These are phyloP conservation scores for Drosophila lacteicornis DNA, from an alignment of 1,140 invertebrate genomes.

Conservation along the genomic window DNA sequence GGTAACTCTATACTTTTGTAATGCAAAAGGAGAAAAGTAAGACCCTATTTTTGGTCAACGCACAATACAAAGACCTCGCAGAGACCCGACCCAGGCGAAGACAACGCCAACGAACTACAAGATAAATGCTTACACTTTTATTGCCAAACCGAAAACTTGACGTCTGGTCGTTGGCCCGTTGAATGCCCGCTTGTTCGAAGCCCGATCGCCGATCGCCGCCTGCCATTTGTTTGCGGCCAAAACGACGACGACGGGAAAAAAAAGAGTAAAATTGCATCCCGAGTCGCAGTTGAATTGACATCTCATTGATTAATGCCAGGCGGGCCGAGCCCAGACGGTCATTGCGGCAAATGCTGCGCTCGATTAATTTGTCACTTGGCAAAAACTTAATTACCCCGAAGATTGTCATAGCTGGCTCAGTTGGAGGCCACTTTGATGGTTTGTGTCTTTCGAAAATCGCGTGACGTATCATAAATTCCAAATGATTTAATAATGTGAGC, in stretches of 20 bases:
- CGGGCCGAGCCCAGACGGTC: conserved; percentile 33
- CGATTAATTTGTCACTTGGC: conserved; percentile 66
- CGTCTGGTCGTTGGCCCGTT: conserved; percentile 57
- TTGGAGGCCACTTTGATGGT: conserved; percentile 61
- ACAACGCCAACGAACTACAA: conserved; percentile 60
- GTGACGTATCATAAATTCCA: conserved; percentile 70
- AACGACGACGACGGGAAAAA: conserved; percentile 8
- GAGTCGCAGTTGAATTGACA: conserved; percentile 46
- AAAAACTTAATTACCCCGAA: conserved; percentile 76
- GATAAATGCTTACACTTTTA: conserved; percentile 83
- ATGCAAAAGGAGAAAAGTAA: conserved; percentile 70
- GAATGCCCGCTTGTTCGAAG: conserved; percentile 24
- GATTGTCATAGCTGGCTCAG: conserved; percentile 76
- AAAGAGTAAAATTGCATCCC: conserved; percentile 59
- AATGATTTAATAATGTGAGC: conserved; percentile 62
- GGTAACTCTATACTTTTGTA: conserved; percentile 80
- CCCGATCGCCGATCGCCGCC: conserved; percentile 13
- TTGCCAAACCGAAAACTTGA: conserved; percentile 69
- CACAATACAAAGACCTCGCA: conserved; percentile 44
- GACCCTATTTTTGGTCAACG: conserved; percentile 70
- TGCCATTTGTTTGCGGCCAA: conserved; percentile 51
- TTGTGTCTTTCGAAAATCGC: conserved; percentile 76
- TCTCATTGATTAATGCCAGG: conserved; percentile 73
- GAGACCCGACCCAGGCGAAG: conserved; percentile 42
- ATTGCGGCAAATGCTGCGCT: conserved; percentile 50